Conservation (phyloP, 2,113 vertebrate genomes). For the Phoenicopterus ruber region DNA sequence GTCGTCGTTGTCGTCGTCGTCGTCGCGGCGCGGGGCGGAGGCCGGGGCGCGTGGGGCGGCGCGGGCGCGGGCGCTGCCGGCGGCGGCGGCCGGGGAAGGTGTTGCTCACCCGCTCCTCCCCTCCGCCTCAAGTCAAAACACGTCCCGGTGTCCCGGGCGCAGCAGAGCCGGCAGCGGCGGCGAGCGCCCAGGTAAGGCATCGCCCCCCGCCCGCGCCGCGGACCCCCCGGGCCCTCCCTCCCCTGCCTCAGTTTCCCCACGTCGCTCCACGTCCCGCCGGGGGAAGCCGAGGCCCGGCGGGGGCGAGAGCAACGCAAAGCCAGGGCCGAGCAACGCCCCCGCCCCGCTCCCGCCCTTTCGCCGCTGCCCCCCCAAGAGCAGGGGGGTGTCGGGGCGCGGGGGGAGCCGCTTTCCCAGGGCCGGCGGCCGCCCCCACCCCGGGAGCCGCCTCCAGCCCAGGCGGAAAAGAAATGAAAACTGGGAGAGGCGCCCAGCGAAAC, state of each 20-base stretch:
- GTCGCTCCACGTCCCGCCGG: background rate
- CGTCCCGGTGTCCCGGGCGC: background rate
- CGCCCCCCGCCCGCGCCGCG: background rate
- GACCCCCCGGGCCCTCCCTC: background rate
- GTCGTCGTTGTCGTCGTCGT: no score
- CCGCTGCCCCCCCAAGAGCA: background rate
- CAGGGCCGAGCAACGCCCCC: background rate
- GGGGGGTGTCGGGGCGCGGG: background rate
- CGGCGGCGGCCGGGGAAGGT: background rate
- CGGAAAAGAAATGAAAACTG: background rate
- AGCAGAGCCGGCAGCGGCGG: background rate
- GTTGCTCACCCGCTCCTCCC: conserved; percentile 24
- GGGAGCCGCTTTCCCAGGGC: background rate
- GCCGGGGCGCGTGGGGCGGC: background rate
- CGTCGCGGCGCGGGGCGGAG: background rate
- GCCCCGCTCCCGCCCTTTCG: background rate
- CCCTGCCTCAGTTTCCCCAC: background rate
- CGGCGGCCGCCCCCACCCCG: background rate
- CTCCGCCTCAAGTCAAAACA: conserved; percentile 1
- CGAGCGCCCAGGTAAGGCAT: conserved; percentile 8
- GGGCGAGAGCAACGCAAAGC: background rate
- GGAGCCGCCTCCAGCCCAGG: background rate
- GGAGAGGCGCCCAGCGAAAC: background rate
- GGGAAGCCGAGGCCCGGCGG: background rate
- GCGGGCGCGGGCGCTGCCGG: background rate